A percentile compares a stretch with the other conserved stretches of the same genome.
phyloP scores from a whole-genome alignment of 2,797 vertebrate species.

The Emydoidea blandingii region DNA sequence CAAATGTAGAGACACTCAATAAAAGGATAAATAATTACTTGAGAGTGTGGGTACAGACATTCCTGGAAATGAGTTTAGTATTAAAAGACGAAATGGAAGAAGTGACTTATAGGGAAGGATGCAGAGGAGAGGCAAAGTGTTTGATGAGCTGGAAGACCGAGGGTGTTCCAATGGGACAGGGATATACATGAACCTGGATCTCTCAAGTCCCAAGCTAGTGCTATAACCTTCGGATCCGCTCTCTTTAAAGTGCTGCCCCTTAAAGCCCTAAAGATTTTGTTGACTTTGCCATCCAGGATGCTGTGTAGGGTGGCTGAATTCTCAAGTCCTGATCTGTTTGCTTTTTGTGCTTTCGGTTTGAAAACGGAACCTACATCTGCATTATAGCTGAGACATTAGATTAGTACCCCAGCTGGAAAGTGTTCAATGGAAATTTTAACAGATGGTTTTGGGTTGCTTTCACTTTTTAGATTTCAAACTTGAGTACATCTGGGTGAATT shows the following conservation, averaged over 20 bases:
- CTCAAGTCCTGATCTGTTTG: not conserved
- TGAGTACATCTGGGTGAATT: slow-evolving; percentile 5
- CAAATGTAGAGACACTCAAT: not conserved
- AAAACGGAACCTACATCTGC: not conserved
- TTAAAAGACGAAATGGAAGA: not conserved
- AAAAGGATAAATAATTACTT: not conserved
- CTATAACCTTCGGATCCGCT: not conserved
- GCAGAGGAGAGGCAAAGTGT: not conserved
- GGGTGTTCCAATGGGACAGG: not conserved
- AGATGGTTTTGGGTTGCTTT: slow-evolving; percentile 13
- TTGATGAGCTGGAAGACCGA: not conserved
- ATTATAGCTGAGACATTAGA: not conserved
- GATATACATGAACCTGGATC: not conserved
- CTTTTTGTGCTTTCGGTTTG: not conserved
- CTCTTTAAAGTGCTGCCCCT: not conserved
- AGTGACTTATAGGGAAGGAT: not conserved
- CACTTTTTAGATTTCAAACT: slow-evolving; percentile 14
- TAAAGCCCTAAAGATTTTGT: not conserved
- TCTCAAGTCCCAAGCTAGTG: not conserved
- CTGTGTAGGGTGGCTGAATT: not conserved
- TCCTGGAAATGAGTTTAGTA: not conserved
- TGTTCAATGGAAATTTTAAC: slow-evolving; percentile 20
- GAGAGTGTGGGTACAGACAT: not conserved
- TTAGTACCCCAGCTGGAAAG: not conserved
- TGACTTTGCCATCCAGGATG: not conserved